These are phyloP conservation scores for Barypeithes pellucidus DNA, from an alignment of 2,888 invertebrate genomes.

Conservation along the genomic window DNA sequence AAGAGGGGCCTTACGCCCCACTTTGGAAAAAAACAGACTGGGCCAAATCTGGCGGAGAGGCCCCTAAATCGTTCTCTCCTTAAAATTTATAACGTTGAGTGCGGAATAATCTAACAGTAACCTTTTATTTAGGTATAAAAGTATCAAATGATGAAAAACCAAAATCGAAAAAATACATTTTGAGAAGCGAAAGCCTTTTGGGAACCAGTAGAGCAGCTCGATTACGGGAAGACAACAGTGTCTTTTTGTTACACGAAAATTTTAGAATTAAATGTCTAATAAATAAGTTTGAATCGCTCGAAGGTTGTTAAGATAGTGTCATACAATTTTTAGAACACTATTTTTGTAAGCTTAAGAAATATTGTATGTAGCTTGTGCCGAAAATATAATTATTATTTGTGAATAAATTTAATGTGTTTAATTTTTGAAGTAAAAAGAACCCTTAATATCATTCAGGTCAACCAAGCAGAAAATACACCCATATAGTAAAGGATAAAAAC, in stretches of 20 bases:
- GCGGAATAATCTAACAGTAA: too few species aligned
- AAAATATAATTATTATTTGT: too few species aligned
- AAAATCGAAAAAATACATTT: slow-evolving; percentile 33
- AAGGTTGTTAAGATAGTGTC: slow-evolving; percentile 49
- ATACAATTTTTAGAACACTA: neutral
- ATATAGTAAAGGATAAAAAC: too few species aligned
- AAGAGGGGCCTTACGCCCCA: too few species aligned
- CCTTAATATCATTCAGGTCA: too few species aligned
- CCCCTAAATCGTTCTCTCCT: too few species aligned
- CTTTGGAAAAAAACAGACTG: too few species aligned
- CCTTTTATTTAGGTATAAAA: slow-evolving; percentile 45
- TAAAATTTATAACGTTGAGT: too few species aligned
- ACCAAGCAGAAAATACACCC: too few species aligned
- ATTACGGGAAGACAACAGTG: slow-evolving; percentile 65
- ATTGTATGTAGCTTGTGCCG: neutral
- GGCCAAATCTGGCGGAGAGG: too few species aligned
- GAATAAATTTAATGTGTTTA: too few species aligned
- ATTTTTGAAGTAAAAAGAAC: too few species aligned
- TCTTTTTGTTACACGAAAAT: slow-evolving; percentile 64
- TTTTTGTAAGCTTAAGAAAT: neutral
- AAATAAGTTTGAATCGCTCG: slow-evolving; percentile 63
- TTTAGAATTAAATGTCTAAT: slow-evolving; percentile 64
- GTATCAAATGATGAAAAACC: slow-evolving; percentile 24
- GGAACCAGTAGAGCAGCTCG: slow-evolving; percentile 67
- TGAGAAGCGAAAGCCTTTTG: slow-evolving; percentile 59